Conservation (phyloP, 2,797 vertebrate species). For the Zalophus californianus region DNA sequence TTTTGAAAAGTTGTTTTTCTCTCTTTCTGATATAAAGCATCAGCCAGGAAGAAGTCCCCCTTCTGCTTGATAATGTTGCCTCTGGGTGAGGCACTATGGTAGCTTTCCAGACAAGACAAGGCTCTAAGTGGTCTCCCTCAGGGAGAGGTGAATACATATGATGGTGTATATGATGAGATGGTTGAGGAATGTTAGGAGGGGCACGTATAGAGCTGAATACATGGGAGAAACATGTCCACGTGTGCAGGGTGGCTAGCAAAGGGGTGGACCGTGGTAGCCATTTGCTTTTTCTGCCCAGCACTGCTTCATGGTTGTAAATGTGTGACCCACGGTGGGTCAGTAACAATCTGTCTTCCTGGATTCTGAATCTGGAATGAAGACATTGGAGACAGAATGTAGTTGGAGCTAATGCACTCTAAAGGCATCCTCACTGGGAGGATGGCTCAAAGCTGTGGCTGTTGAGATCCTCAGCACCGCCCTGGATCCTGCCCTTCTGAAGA, state of each 20-base stretch:
- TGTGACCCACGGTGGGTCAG: neutral
- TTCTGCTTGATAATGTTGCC: neutral
- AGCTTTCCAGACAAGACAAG: neutral
- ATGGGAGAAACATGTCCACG: neutral
- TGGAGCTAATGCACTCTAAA: too few relatives aligned
- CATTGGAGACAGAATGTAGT: neutral
- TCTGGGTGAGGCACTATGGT: neutral
- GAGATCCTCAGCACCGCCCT: neutral
- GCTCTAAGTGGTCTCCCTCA: neutral
- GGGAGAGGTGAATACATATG: too few relatives aligned
- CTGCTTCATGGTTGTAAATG: neutral
- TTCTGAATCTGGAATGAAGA: neutral
- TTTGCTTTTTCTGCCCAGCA: neutral
- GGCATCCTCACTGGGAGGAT: neutral
- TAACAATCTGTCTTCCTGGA: neutral
- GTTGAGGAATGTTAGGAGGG: neutral
- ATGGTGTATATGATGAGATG: too few relatives aligned
- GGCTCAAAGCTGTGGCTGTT: neutral
- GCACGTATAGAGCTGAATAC: neutral
- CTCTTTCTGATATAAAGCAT: neutral
- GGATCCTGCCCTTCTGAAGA: too few relatives aligned
- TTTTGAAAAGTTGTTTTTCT: neutral
- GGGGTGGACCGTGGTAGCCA: neutral
- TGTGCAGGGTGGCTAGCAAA: neutral
- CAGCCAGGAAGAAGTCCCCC: neutral